Evolutionary conservation across 2,797 vertebrate genomes (phyloP).

Genomic region (Peromyscus aztecus): DNA sequence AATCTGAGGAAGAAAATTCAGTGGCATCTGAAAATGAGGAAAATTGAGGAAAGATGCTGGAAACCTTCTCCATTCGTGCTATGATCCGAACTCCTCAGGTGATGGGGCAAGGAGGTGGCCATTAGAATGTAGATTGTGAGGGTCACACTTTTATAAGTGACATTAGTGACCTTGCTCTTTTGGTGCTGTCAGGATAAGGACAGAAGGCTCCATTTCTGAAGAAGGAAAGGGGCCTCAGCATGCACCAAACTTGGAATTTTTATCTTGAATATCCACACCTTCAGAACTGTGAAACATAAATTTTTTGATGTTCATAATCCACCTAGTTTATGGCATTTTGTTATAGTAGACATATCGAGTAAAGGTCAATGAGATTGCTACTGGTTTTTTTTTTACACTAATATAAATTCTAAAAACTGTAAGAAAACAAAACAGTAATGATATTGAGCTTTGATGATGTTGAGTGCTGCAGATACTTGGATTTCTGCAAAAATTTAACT

Average conservation of each 20-base stretch:
- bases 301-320: neutral
- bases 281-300: neutral
- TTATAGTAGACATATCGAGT: neutral
- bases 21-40: constrained; percentile 78
- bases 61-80: rapidly evolving
- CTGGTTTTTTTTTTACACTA: too few species aligned
- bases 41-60: neutral
- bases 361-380: neutral
- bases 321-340: neutral
- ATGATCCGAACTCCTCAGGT: neutral
- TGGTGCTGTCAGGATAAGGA: neutral
- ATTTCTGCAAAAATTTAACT: neutral
- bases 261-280: neutral
- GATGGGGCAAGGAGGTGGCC: neutral
- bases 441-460: neutral
- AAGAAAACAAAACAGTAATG: neutral
- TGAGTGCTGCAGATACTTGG: neutral
- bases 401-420: neutral
- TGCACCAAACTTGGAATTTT: neutral
- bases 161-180: neutral
- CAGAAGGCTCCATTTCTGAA: neutral
- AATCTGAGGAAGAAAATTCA: constrained; percentile 52
- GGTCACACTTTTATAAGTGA: neutral
- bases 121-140: neutral
- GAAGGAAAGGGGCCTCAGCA: neutral